phyloP scores from a whole-genome alignment of 2,797 vertebrate genomes.

The Phalanger gymnotis region DNA sequence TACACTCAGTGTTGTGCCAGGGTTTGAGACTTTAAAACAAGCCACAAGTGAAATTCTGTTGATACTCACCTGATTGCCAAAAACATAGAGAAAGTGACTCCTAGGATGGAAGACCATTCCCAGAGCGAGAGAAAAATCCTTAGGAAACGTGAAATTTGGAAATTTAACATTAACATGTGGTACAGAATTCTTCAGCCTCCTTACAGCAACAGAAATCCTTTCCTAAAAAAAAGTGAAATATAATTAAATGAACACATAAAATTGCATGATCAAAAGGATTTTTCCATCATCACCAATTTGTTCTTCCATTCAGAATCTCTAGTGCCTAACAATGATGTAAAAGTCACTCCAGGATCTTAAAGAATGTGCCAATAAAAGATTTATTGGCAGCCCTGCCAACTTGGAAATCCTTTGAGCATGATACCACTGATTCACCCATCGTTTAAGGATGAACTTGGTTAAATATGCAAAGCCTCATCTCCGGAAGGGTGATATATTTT shows the following conservation, averaged over 20 bases:
- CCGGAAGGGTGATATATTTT: background rate
- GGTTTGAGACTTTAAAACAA: background rate
- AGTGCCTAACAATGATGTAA: background rate
- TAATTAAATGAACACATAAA: background rate
- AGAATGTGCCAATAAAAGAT: too few species aligned
- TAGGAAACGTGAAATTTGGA: conserved; percentile 63
- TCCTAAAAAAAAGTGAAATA: conserved; percentile 47
- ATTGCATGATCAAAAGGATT: background rate
- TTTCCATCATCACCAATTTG: background rate
- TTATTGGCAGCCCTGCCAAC: background rate
- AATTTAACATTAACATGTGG: conserved; percentile 40
- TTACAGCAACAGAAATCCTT: background rate
- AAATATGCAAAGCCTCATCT: background rate
- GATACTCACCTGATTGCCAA: conserved; percentile 67
- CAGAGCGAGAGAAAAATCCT: background rate
- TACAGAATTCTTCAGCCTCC: background rate
- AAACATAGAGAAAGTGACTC: conserved; percentile 73
- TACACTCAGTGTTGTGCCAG: background rate
- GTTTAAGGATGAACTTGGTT: background rate
- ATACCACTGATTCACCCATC: background rate
- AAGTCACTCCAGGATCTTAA: too few species aligned
- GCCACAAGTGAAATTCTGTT: background rate
- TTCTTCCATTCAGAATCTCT: background rate
- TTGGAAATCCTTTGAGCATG: background rate
- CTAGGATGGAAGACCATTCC: conserved; percentile 74